Base-by-base conservation (phyloP, 2,113 vertebrate species). In the Crotalus tigris region DNA sequence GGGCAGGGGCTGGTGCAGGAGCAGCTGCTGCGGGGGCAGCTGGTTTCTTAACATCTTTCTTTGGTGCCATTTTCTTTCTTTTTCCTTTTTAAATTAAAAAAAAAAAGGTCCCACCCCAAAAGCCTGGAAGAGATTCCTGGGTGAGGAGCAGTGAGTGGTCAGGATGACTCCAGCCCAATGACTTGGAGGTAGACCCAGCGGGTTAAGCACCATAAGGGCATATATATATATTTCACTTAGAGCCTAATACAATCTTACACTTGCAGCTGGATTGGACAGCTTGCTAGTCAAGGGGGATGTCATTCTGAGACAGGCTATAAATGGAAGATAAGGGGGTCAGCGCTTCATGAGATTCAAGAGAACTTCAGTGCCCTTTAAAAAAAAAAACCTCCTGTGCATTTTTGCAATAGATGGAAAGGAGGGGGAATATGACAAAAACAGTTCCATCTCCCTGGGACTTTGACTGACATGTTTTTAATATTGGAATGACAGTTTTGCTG, bases 221-320 rank as follows among this genome's bases (percentile, higher is more conserved):
- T 97, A 98, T 98, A 98, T 98, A 98, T 98, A 98, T 98, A 98
- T 98, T 98, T 98, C 98, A 97, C 97, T 98, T 97, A 98, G 96
- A 97, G 97, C 97, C 97, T 98, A 92, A 88, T 90, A 97, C 97
- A 97, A 97, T 96, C 96, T 96, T 96, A 97, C 96, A 97, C 97
- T 97, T 95, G 98, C 96, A 91, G 98, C 96, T 98, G 97, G 98
- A 98, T 98, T 98, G 98, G 98, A 98, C 97, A 97, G 98, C 97
- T 97, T 91, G 57, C 97, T 97, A 96, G 97, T 96, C 97, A 95
- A 98, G 98, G 97, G 97, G 98, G 97, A 96, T 97, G 98, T 98
- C 97, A 98, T 98, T 97, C 97, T 88, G 95, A 93, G 97, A 97
- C 93, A 87, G 97, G 94, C 98, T 98, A 98, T 98, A 98, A 98